Evolutionary conservation across 30 jellyfish, hydroid and myxozoan genomes (phyloP), one percentile per base, ranked within the genome.

Genomic region (Aurelia aurita): DNA sequence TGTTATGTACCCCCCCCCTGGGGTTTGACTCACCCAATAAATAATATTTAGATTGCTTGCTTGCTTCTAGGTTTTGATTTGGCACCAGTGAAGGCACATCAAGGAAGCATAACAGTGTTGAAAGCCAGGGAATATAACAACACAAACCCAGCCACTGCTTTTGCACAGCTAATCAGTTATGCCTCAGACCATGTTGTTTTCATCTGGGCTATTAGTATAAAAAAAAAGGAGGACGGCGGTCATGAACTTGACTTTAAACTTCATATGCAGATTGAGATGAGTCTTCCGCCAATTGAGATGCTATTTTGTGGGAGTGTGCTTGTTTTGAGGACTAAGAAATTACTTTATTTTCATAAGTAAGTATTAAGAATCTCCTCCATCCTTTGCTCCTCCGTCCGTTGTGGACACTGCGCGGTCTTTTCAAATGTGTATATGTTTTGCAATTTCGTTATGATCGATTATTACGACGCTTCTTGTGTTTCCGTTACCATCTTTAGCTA

Each of bases 61-160:
- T 39, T 35, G 19, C 8, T 13, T 72, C 44, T 49, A 84, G 94
- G 39, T 26, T 72, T 61, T 34, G 55, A 58, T 22, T 14, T 84
- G 25, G 59, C 29, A 13, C 94, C 94, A 2, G 4, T 47, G n/a
- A 84, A 84, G 58, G 94, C 87, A 10, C 94, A 84, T 26, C 55
- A 51, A 8, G 94, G 94, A 2, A 7, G 74, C 12, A 79, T 84
- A 1, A 45, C 76, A 3, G 63, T 54, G 72, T 26, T 84, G 68
- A 58, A 21, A 39, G 67, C 94, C 12, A 71, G 82, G 26, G 59
- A 82, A 60, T 27, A 49, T 20, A 26, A 9, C 80, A 19, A 12
- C 12, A 69, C 70, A 58, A 77, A 58, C 23, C 5, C 21, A 8
- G 34, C 2, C 39, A 71, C 19, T 22, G 3, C 54, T 5, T 13